Base-by-base conservation (phyloP, 2,888 invertebrate genomes). In the Thereva nobilitata region DNA sequence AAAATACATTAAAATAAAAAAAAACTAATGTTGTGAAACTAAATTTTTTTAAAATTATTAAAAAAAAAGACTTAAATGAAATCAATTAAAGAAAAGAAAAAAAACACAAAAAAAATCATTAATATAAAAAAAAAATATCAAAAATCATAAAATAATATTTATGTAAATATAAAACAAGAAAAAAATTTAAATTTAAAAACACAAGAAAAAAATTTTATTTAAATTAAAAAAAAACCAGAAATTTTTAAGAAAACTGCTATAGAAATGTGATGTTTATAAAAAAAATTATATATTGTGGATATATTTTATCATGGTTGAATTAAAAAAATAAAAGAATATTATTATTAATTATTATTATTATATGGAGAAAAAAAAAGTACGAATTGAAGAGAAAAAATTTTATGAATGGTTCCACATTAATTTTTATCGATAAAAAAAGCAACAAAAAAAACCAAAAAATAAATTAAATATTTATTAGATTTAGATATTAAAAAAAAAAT, bases 251-350 rank as follows among this genome's bases (percentile, higher is more conserved):
- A 55, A 38, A 49, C 35, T 47, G 61, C 61, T 61, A 61, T 61
- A 61, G 61, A 61, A 61, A 61, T 61, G 61, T 61, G 61, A 61
- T 61, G 61, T 61, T 61, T 45, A 45, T 47, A 61, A 61, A 41
- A 50, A 47, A 47, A 47, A 49, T 34, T 38, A 44, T 44, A 44
- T 56, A 44, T 44, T 56, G 34, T 42, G 23, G 23, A 23, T 23
- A 23, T 23, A 23, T 23, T 23, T 23, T 23, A 23, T 23, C 23
- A 23, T 23, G 23, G 23, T 23, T 23, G 23, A 23, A 23, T 23
- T 23, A 23, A 23, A 23, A 23, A 23, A 23, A n/a, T n/a, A 23
- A 23, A 23, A 23, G 2, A 23, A 23, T 23, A 23, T 23, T 23
- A 23, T 23, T 23, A 23, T 23, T 23, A 23, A 23, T 23, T 23